A percentile compares a stretch with the other conserved stretches of the same genome.
Evolutionary conservation across 2,113 vertebrate species (phyloP).

Genomic region (Strigops habroptila): DNA sequence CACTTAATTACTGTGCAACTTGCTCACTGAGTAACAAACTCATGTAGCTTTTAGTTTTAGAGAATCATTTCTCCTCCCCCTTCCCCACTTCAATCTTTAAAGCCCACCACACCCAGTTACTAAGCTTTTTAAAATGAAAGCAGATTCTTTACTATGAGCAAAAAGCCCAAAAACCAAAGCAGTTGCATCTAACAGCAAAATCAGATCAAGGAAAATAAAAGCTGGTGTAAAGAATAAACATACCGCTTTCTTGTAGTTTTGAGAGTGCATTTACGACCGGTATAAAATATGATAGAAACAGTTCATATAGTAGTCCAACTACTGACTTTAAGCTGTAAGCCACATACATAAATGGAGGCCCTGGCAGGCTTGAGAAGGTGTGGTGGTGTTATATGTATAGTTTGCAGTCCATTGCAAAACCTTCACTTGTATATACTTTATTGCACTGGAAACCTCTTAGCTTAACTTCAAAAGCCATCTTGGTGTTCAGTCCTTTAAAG

Average conservation of each 20-base stretch:
- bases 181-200: conserved; percentile 82
- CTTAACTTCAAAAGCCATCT: conserved; percentile 85
- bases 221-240: conserved; percentile 92
- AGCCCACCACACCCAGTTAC: conserved; percentile 44
- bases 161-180: conserved; percentile 72
- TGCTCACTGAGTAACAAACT: not conserved
- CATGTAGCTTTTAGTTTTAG: not conserved
- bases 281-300: conserved; percentile 91
- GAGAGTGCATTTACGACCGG: conserved; percentile 90
- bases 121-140: not conserved
- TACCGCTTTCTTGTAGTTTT: conserved; percentile 96
- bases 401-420: conserved; percentile 90
- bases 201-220: conserved; percentile 80
- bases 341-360: conserved; percentile 87
- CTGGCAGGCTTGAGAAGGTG: conserved; percentile 87
- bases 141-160: conserved; percentile 63
- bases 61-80: not conserved
- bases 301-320: conserved; percentile 96
- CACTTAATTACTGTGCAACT: conserved; percentile 34
- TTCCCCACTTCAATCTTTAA: not conserved
- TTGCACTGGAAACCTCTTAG: conserved; percentile 84
- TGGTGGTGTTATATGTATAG: conserved; percentile 80
- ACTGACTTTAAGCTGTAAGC: conserved; percentile 89
- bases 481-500: conserved; percentile 89
- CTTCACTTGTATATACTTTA: conserved; percentile 81